A percentile compares a stretch with the other conserved stretches of the same genome.
phyloP scores from a whole-genome alignment of 2,113 vertebrate species.

The Tenrec ecaudatus region DNA sequence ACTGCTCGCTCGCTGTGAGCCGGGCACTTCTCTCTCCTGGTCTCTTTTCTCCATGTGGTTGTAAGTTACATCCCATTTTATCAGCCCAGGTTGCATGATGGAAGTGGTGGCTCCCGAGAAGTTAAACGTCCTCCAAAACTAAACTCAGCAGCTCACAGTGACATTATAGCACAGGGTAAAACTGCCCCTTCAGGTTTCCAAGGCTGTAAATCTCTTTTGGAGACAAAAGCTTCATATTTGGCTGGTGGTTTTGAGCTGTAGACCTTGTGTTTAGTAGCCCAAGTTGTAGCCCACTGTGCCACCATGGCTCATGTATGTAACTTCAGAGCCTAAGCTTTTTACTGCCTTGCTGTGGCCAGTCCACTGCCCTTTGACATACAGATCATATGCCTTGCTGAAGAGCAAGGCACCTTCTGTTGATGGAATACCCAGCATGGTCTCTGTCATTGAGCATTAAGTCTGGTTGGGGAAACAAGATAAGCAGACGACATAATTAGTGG shows the following conservation, averaged over 20 bases:
- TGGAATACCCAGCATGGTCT: not conserved
- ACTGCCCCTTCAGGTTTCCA: too few relatives aligned
- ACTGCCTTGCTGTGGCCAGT: not conserved
- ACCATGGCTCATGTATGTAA: not conserved
- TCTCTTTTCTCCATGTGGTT: not conserved
- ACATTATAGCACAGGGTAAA: too few relatives aligned
- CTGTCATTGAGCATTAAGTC: not conserved
- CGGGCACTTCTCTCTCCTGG: not conserved
- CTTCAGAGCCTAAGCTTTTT: not conserved
- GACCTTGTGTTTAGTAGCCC: too few relatives aligned
- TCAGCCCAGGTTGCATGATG: not conserved
- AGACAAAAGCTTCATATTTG: too few relatives aligned
- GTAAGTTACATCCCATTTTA: slow-evolving; percentile 25
- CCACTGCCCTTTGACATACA: not conserved
- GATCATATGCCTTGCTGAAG: not conserved
- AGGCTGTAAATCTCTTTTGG: too few relatives aligned
- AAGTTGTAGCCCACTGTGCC: too few relatives aligned
- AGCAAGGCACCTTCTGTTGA: not conserved
- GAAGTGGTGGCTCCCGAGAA: slow-evolving; percentile 9
- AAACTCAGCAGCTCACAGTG: too few relatives aligned
- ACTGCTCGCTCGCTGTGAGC: too few relatives aligned
- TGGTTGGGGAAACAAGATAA: not conserved
- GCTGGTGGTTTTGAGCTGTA: too few relatives aligned
- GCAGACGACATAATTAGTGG: not conserved
- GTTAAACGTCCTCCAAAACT: too few relatives aligned